Evolutionary conservation across 2,888 invertebrate species (phyloP), one percentile per base, ranked within the genome.

Genomic region (Physocephala rufipes): DNA sequence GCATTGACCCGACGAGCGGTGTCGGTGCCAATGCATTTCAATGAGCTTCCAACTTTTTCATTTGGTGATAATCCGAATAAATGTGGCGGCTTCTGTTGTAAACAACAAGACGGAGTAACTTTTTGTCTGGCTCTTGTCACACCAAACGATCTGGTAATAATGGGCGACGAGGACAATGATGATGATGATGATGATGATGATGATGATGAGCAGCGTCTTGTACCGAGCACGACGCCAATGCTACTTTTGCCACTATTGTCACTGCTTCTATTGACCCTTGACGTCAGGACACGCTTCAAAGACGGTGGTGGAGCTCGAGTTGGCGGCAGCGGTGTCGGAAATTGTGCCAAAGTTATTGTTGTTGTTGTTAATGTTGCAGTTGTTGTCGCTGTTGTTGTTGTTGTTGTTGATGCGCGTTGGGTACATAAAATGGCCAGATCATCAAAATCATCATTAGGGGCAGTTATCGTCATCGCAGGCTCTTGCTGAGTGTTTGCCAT

Each of bases 221-320:
- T 58, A 81, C 81, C 5, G 30, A 78, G 76, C 65, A 81, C 81
- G 26, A 81, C 75, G 73, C 81, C 81, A 69, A 81, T 72, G 75
- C 79, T 76, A 67, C 66, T 63, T 73, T 55, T 75, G 70, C 26
- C 53, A 24, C 65, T 70, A 69, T 13, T 2, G 47, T 51, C 26
- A 64, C 49, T 65, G 69, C n/a, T n/a, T n/a, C n/a, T n/a, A n/a
- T 43, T 72, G 63, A n/a, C 53, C 43, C 55, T 47, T 7, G 59
- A 43, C 59, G 62, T 61, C 28, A 73, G 62, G 24, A 71, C 61
- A 24, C 24, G n/a, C n/a, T n/a, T n/a, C n/a, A n/a, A n/a, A n/a
- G n/a, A n/a, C n/a, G n/a, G n/a, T n/a, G n/a, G n/a, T n/a, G n/a
- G n/a, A 4, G 67, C 55, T 9, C 58, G 67, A 15, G n/a, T n/a